Evolutionary conservation across 2,797 vertebrate species (phyloP), one percentile per base, ranked within the genome.

Genomic region (Adrianichthys oophorus): DNA sequence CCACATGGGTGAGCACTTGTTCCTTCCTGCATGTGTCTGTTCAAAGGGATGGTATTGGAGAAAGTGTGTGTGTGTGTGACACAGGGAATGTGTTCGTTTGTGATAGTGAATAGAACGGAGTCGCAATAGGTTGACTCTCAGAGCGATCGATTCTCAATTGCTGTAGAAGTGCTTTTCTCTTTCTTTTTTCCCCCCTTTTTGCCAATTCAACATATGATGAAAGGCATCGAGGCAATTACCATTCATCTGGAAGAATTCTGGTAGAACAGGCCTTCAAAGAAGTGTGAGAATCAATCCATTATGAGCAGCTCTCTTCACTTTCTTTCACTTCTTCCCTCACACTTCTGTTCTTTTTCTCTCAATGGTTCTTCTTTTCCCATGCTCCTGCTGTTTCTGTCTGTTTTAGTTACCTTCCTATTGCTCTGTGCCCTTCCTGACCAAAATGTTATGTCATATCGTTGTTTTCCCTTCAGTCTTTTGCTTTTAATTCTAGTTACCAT

Each of bases 151-250:
- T 91, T 87, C 76, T 83, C 84, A 87, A 86, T 89, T 71, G 83
- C 77, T 41, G 62, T 72, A 76, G 77, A 89, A 87, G 55, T 71
- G 70, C 84, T 88, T 89, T 87, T 65, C 81, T 70, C 70, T 74
- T 73, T 81, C 83, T 85, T 87, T 84, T 74, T 85, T 86, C 10
- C 32, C 29, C 29, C 32, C 32, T 85, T 88, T 87, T 82, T 73
- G 67, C 80, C 82, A 83, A 88, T 88, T 89, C 79, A 85, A 89
- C 87, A 86, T 85, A 85, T 87, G 84, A 89, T 91, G 90, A 90
- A 90, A 87, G 88, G 81, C 74, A 70, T 82, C 68, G 78, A 84
- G 76, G 79, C 85, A 85, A 90, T 91, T 90, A 87, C 86, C 76
- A 86, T 90, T 89, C 76, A 85, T 89, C 85, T 88, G 70, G 69